Base-by-base conservation (phyloP, 1,140 invertebrate genomes). In the Venturia canescens region DNA sequence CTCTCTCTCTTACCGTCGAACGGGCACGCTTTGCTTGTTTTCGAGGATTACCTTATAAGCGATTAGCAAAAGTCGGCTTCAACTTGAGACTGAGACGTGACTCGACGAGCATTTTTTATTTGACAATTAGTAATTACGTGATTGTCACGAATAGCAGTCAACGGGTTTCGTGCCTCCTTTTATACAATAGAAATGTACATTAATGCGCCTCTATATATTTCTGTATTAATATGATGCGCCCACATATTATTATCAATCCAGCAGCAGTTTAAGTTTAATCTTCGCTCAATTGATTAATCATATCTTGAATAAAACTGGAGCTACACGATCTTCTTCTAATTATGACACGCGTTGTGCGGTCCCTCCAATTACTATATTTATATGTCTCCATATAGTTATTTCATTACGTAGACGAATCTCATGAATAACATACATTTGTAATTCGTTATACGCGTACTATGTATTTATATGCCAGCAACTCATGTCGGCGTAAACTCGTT, bases 291-390 rank as follows among this genome's bases (percentile, higher is more conserved):
- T 84, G 78, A 87, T 86, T 87, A 85, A 87, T 87, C 84, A 79
- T 63, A 69, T 85, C 86, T 31, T 72, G 29, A 66, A 26, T 15
- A 57, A 16, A 15, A 29, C 80, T 81, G 74, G 83, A 53, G 50
- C 53, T 78, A 44, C 75, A 74, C 82, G 76, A 79, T 82, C 83
- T 80, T 85, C 85, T 84, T 83, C 72, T 76, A 76, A 79, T 85
- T 84, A 85, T 88, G 88, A 90, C 87, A 90, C 84, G 83, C 87
- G 76, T 69, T 83, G 82, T 80, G 79, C 81, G 88, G 88, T 89
- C 72, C 38, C 38, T 4, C 7, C 38, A 9, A 44, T 44, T 1
- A 44, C 38, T 44, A 44, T 34, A 34, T 34, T 34, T 34, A 34
- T 34, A 34, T 34, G 7, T 34, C 31, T 34, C 3, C 7, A 34